Conservation (phyloP, 2,888 invertebrate species). For the Tetrapedia diversipes region DNA sequence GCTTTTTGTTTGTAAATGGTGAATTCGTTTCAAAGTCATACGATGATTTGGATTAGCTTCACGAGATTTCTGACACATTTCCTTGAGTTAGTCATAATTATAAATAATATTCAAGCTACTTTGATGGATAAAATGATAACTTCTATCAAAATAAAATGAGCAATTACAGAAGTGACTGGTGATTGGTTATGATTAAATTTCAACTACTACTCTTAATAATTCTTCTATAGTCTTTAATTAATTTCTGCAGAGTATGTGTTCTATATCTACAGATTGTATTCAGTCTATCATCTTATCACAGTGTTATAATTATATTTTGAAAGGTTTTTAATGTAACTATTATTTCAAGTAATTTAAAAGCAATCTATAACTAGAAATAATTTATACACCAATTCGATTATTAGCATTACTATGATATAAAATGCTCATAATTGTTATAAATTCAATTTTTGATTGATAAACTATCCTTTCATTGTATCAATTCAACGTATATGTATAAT, state of each 20-base stretch:
- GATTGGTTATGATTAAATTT: not conserved
- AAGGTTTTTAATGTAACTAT: not conserved
- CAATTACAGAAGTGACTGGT: not conserved
- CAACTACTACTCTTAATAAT: not conserved
- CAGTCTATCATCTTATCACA: too few species aligned
- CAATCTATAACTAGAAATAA: too few species aligned
- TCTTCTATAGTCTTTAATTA: not conserved
- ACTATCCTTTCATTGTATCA: too few species aligned
- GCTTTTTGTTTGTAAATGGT: slow-evolving; percentile 10
- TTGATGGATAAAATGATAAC: not conserved
- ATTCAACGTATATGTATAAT: too few species aligned
- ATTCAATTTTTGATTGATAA: too few species aligned
- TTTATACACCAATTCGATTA: too few species aligned
- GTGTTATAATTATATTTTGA: too few species aligned
- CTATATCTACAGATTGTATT: too few species aligned
- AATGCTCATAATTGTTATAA: too few species aligned
- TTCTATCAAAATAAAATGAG: not conserved
- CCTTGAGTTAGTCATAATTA: not conserved
- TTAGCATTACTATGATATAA: too few species aligned
- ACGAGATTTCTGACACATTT: not conserved
- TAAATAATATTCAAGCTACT: not conserved
- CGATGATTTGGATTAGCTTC: slow-evolving; percentile 10
- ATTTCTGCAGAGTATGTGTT: too few species aligned
- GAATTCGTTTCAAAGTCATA: not conserved
- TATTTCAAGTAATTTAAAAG: too few species aligned